Percentiles rank a stretch among this genome's conserved stretches.
Conservation (phyloP, 2,797 vertebrate genomes). For the Thunnus albacares region DNA sequence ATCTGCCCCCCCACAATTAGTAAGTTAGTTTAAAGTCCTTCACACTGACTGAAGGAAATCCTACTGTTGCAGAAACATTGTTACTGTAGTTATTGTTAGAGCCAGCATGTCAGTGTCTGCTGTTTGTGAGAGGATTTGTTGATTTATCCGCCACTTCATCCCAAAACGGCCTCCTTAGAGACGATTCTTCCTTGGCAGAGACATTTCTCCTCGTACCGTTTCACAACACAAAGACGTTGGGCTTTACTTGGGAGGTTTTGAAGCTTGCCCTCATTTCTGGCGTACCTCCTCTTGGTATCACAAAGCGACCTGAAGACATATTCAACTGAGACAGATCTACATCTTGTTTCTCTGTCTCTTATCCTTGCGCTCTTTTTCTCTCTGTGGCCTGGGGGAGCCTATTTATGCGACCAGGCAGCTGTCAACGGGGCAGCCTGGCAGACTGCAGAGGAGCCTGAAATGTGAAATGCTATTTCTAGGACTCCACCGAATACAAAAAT, state of each 20-base stretch:
- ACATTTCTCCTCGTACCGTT: conserved; percentile 22
- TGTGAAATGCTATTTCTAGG: conserved; percentile 70
- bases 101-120: neutral
- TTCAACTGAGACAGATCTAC: conserved; percentile 52
- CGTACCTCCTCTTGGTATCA: conserved; percentile 37
- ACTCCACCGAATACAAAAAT: conserved; percentile 62
- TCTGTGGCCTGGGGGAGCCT: conserved; percentile 48
- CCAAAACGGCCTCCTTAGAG: conserved; percentile 60
- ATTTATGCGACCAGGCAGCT: conserved; percentile 63
- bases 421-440: conserved; percentile 66
- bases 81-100: conserved; percentile 20
- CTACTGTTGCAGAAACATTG: neutral
- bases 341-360: conserved; percentile 35
- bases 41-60: neutral
- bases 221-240: conserved; percentile 52
- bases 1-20: neutral
- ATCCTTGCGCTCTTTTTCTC: conserved; percentile 23
- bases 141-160: conserved; percentile 47
- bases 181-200: conserved; percentile 47
- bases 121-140: conserved; percentile 31
- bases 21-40: neutral
- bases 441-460: conserved; percentile 55
- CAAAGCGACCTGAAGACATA: conserved; percentile 44
- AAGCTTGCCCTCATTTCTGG: conserved; percentile 62
- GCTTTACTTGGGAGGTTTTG: conserved; percentile 30